Evolutionary conservation across 1,140 invertebrate species (phyloP).

Genomic region (Galleria mellonella): DNA sequence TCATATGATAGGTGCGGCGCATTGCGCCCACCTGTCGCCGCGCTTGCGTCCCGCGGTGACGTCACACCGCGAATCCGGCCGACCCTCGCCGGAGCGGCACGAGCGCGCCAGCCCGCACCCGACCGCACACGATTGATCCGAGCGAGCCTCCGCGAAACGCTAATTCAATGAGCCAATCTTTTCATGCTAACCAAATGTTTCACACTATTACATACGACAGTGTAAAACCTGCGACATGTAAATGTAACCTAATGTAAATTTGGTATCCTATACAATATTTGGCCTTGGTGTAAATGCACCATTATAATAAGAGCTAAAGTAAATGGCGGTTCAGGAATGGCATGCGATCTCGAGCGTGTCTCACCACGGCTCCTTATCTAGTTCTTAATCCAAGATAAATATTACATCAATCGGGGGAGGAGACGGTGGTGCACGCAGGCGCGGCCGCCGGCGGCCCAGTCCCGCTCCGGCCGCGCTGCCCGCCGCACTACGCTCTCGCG

Average conservation of each 20-base stretch:
- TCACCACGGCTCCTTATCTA: conserved; percentile 54
- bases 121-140: conserved; percentile 45
- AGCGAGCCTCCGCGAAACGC: conserved; percentile 25
- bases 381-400: conserved; percentile 72
- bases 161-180: conserved; percentile 35
- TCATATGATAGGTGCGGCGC: conserved; percentile 68
- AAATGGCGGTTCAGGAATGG: background rate
- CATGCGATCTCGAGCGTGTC: conserved; percentile 26
- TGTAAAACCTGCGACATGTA: too few species aligned
- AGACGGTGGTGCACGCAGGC: conserved; percentile 39
- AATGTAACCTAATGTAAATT: too few species aligned
- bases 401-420: conserved; percentile 65
- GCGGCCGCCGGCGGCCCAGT: conserved; percentile 45
- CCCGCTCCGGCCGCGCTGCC: conserved; percentile 58
- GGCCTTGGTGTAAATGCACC: too few species aligned
- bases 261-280: too few species aligned
- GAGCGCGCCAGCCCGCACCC: conserved; percentile 19
- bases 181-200: conserved; percentile 8
- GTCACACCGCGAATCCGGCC: conserved; percentile 39
- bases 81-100: conserved; percentile 26
- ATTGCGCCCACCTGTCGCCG: conserved; percentile 69
- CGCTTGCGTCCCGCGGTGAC: conserved; percentile 63
- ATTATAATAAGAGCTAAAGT: too few species aligned
- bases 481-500: conserved; percentile 50
- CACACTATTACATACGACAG: too few species aligned